Conservation (phyloP, 2,797 vertebrate genomes). For the Sebastes vulpes region DNA sequence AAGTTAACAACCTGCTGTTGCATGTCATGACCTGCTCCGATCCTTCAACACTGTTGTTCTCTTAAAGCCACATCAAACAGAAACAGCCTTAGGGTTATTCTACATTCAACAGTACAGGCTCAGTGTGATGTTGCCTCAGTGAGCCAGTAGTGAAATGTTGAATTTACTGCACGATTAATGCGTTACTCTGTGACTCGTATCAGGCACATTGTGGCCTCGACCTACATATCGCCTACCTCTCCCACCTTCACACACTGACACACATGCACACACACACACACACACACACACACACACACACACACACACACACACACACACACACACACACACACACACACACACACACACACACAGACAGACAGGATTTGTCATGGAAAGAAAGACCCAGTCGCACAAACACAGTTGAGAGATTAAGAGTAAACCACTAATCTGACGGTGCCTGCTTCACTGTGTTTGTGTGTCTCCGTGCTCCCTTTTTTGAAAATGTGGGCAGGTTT, state of each 20-base stretch:
- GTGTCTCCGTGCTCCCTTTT: constrained; percentile 46
- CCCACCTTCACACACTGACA: constrained; percentile 32
- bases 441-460: constrained; percentile 60
- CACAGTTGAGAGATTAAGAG: constrained; percentile 79
- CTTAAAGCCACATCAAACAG: constrained; percentile 45
- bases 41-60: neutral
- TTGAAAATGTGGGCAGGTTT: constrained; percentile 65
- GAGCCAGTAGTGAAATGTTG: constrained; percentile 20
- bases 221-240: constrained; percentile 72
- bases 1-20: constrained; percentile 21
- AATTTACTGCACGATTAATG: constrained; percentile 3
- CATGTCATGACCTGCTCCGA: constrained; percentile 25
- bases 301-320: neutral
- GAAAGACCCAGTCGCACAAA: constrained; percentile 67
- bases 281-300: too few species aligned
- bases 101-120: constrained; percentile 10
- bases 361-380: constrained; percentile 74
- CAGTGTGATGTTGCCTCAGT: neutral
- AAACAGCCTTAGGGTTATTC: constrained; percentile 21
- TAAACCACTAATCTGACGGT: constrained; percentile 79
- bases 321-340: neutral
- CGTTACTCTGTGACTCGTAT: constrained; percentile 23
- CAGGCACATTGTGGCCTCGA: constrained; percentile 55
- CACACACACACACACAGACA: constrained; percentile 7
- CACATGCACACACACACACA: neutral